phyloP scores from a whole-genome alignment of 2,113 vertebrate genomes.

The Syrrhaptes paradoxus region DNA sequence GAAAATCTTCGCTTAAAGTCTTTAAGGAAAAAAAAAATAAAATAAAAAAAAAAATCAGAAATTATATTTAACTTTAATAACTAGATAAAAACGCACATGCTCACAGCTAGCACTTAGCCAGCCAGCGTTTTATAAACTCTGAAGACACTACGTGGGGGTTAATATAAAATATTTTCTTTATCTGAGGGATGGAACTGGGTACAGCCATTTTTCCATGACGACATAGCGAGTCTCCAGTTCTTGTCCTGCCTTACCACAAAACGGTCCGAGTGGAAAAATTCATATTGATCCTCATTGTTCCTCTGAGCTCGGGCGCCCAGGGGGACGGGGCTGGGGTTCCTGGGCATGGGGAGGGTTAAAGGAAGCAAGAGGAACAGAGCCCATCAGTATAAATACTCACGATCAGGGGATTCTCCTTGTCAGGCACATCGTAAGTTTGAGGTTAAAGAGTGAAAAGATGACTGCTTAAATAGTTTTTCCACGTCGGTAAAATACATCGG shows the following conservation, averaged over 20 bases:
- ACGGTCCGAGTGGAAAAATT: not conserved
- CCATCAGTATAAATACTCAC: not conserved
- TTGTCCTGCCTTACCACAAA: not conserved
- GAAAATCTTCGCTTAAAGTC: not conserved
- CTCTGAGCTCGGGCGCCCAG: not conserved
- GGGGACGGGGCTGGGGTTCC: not conserved
- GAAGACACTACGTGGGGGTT: not conserved
- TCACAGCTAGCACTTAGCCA: constrained; percentile 15
- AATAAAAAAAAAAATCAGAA: not conserved
- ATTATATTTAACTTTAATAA: not conserved
- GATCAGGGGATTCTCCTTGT: not conserved
- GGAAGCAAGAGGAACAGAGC: not conserved
- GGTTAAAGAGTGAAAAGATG: not conserved
- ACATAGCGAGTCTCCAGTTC: not conserved
- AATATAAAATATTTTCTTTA: not conserved
- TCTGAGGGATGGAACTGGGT: not conserved
- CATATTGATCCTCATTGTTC: not conserved
- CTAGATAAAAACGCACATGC: not conserved
- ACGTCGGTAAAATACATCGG: not conserved
- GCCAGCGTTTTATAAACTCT: not conserved
- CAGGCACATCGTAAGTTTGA: not conserved
- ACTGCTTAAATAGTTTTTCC: constrained; percentile 35
- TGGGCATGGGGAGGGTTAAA: not conserved
- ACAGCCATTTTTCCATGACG: constrained; percentile 1
- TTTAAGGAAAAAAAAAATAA: not conserved